These are phyloP conservation scores for Peromyscus aztecus DNA, from an alignment of 2,797 vertebrate species.

Conservation along the genomic window DNA sequence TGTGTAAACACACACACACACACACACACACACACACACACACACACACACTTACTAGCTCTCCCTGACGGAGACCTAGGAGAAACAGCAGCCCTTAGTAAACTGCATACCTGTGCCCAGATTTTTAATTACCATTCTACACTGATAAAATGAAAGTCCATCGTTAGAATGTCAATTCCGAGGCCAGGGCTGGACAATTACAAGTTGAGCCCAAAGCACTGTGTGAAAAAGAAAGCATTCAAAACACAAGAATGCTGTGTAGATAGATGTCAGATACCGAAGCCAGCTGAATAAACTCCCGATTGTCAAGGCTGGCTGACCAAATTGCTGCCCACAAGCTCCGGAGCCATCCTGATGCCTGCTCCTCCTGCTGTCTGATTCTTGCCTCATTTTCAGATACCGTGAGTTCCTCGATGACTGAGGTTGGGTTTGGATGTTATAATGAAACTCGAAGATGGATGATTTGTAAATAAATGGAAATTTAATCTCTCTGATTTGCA, in stretches of 20 bases:
- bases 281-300: background rate
- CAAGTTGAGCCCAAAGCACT: background rate
- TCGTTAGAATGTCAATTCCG: background rate
- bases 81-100: background rate
- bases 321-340: fast-evolving
- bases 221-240: background rate
- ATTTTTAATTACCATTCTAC: background rate
- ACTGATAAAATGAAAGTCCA: background rate
- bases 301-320: background rate
- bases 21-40: background rate
- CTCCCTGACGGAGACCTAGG: background rate
- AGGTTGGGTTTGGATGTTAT: background rate
- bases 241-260: background rate
- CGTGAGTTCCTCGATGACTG: background rate
- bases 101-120: background rate
- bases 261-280: background rate
- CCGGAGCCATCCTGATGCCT: background rate
- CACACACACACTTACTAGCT: background rate
- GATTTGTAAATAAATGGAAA: background rate
- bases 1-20: background rate
- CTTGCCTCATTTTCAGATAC: background rate
- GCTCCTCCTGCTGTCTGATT: background rate
- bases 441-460: background rate
- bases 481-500: background rate
- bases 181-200: background rate